Percentiles rank a stretch among this genome's conserved stretches.
phyloP scores from a whole-genome alignment of 1,140 invertebrate species.

The Zophobas morio region DNA sequence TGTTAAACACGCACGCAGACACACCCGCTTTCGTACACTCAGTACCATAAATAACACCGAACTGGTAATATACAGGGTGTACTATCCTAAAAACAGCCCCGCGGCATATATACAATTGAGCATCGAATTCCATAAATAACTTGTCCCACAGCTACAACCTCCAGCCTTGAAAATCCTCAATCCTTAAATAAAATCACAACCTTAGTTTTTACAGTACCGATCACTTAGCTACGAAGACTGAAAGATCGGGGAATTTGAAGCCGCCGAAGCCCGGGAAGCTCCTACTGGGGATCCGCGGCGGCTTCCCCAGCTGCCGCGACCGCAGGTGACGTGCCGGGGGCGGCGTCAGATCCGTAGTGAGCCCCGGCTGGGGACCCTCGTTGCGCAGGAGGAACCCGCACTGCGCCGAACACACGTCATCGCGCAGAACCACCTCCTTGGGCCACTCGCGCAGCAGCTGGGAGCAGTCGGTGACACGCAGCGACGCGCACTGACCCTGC shows the following conservation, averaged over 20 bases:
- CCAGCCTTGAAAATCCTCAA: conserved; percentile 5
- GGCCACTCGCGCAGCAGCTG: conserved; percentile 86
- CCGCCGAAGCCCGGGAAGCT: conserved; percentile 69
- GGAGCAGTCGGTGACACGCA: conserved; percentile 90
- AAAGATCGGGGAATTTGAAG: conserved; percentile 76
- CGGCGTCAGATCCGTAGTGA: conserved; percentile 64
- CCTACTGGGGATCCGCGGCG: conserved; percentile 60
- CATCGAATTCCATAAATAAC: conserved; percentile 6
- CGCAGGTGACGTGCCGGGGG: conserved; percentile 64
- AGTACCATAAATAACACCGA: not conserved
- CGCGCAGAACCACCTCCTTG: conserved; percentile 84
- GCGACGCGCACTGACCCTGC: conserved; percentile 91
- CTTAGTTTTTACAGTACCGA: not conserved
- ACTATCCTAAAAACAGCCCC: not conserved
- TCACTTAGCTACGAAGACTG: conserved; percentile 72
- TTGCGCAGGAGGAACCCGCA: conserved; percentile 78
- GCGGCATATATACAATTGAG: not conserved
- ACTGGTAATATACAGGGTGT: not conserved
- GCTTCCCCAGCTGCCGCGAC: conserved; percentile 65
- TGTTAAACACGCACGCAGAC: not conserved
- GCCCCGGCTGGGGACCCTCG: conserved; percentile 61
- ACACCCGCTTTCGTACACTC: not conserved
- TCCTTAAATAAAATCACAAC: conserved; percentile 12
- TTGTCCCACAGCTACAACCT: not conserved
- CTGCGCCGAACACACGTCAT: conserved; percentile 92